phyloP scores from a whole-genome alignment of 2,113 vertebrate genomes.

The Microcebus tavaratra region DNA sequence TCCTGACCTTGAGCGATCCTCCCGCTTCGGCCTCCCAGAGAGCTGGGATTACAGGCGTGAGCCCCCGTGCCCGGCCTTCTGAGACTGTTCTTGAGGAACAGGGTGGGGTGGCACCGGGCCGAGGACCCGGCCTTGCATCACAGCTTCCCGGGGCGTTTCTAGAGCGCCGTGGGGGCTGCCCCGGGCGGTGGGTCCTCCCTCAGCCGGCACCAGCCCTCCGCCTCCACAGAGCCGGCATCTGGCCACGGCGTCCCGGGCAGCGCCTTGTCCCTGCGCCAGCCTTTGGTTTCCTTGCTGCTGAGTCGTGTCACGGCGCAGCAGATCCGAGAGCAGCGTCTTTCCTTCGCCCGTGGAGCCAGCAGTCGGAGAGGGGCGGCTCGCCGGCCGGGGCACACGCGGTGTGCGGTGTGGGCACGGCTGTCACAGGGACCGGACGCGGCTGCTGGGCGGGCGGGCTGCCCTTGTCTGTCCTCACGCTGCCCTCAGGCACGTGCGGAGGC shows the following conservation, averaged over 20 bases:
- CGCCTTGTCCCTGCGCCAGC: background rate
- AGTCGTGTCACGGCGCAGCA: background rate
- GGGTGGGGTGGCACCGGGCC: rapidly evolving
- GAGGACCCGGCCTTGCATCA: rapidly evolving
- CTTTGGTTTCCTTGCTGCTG: background rate
- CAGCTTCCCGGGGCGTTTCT: rapidly evolving
- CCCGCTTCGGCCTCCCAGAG: too few relatives aligned
- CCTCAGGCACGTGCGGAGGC: background rate
- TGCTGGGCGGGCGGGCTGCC: background rate
- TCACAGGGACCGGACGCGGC: background rate
- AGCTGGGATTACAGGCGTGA: background rate
- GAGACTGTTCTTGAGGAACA: too few relatives aligned
- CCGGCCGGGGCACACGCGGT: rapidly evolving
- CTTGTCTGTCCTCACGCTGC: background rate
- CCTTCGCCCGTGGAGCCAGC: rapidly evolving
- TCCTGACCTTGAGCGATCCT: too few relatives aligned
- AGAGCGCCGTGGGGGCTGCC: rapidly evolving
- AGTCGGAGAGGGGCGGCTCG: rapidly evolving
- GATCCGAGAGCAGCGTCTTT: rapidly evolving
- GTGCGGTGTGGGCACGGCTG: too few relatives aligned
- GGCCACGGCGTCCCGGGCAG: background rate
- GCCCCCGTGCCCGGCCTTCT: rapidly evolving
- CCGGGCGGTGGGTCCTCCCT: rapidly evolving
- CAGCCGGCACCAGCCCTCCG: background rate
- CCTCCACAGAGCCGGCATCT: rapidly evolving